Conservation (phyloP, 1,140 invertebrate species). For the Leptonema lineaticorne region DNA sequence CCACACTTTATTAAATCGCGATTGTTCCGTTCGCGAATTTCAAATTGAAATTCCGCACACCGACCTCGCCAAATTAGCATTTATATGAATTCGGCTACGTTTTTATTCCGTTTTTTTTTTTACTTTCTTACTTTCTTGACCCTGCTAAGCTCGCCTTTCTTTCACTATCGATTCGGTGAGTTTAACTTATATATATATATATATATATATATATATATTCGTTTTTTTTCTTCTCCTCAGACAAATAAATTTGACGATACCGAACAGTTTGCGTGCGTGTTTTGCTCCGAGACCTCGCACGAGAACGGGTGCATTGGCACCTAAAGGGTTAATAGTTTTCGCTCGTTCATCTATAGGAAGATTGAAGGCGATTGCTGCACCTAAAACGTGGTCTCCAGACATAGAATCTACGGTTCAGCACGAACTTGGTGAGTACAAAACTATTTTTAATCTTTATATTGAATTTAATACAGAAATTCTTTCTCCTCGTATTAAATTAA, state of each 20-base stretch:
- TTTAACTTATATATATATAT: too few relatives aligned
- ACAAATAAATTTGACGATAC: conserved; percentile 54
- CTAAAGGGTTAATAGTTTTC: conserved; percentile 52
- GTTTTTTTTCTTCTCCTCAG: conserved; percentile 39
- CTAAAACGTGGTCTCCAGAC: conserved; percentile 26
- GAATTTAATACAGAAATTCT: too few relatives aligned
- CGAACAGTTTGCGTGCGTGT: conserved; percentile 46
- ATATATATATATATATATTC: not conserved
- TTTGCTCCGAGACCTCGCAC: conserved; percentile 42
- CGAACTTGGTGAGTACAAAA: conserved; percentile 32
- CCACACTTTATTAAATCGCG: conserved; percentile 13
- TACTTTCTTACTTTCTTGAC: too few relatives aligned
- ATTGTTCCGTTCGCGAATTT: conserved; percentile 1
- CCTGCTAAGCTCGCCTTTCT: too few relatives aligned
- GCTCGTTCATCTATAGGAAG: conserved; percentile 38
- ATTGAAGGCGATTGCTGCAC: conserved; percentile 26
- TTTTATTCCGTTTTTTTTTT: not conserved
- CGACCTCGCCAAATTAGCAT: not conserved
- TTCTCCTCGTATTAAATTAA: too few relatives aligned
- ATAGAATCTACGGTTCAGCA: conserved; percentile 28
- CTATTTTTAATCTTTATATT: not conserved
- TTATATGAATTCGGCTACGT: conserved; percentile 13
- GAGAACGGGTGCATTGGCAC: conserved; percentile 50
- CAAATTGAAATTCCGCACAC: conserved; percentile 6
- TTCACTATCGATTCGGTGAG: too few relatives aligned